Evolutionary conservation across 2,888 invertebrate genomes (phyloP), one percentile per base, ranked within the genome.

Genomic region (Protophormia terraenovae): DNA sequence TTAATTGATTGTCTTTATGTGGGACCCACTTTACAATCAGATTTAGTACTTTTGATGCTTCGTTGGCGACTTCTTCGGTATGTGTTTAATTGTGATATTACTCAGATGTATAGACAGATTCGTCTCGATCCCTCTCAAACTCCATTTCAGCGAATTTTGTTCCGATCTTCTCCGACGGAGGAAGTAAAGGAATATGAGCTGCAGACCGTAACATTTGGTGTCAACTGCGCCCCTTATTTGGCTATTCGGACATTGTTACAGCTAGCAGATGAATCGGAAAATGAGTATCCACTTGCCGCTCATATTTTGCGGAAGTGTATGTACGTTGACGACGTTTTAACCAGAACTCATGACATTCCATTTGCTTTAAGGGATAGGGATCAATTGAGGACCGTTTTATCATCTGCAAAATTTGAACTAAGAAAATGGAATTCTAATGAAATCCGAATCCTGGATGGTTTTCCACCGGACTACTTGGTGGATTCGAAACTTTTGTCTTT

Each of bases 301-400:
- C n/a, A n/a, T n/a, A n/a, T n/a, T n/a, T n/a, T n/a, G 2, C n/a
- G n/a, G n/a, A n/a, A n/a, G n/a, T 8, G 10, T 38, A 38, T 38
- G 38, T 38, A 38, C 38, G 38, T 38, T 38, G 38, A 38, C 38
- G 38, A 38, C 38, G 38, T 38, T 12, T 12, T 38, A 3, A 38
- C 38, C 3, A 12, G 38, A 12, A 38, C 38, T 12, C 38, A 38
- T 38, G 38, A 38, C 14, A 14, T 38, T 38, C 12, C 12, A 38
- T 14, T 14, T 14, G 38, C 38, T 38, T 38, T 38, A 14, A 12
- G 12, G 3, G 38, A 12, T 38, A 12, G 38, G 12, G 38, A 45
- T 45, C 45, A 87, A 76, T 29, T 88, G 22, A 82, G 16, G 19
- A 6, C 64, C 0, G 66, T 83, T 8, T 53, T 76, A 7, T n/a